A percentile compares a stretch with the other conserved stretches of the same genome.
phyloP scores from a whole-genome alignment of 2,113 vertebrate genomes.

The Carollia perspicillata region DNA sequence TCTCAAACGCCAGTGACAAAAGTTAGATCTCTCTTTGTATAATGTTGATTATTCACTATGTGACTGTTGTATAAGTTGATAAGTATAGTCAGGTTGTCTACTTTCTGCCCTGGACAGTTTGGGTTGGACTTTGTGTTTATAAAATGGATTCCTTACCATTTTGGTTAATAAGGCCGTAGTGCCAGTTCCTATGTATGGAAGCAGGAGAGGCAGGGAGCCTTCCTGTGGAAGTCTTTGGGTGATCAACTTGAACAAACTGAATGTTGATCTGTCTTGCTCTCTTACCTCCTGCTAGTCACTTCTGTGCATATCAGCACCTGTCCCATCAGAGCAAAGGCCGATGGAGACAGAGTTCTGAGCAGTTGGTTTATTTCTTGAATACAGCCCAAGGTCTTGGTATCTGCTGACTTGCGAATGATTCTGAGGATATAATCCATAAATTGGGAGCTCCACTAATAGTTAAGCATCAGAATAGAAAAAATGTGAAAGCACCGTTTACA shows the following conservation, averaged over 20 bases:
- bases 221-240: background rate
- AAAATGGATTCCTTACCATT: background rate
- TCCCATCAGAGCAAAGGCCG: background rate
- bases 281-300: background rate
- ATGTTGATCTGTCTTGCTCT: background rate
- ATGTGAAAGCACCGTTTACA: background rate
- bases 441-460: conserved; percentile 9
- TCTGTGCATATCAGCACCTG: background rate
- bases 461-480: background rate
- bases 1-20: background rate
- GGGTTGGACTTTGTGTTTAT: background rate
- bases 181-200: background rate
- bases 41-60: background rate
- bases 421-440: background rate
- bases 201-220: background rate
- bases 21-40: background rate
- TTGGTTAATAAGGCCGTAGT: background rate
- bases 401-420: background rate
- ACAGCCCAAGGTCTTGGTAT: background rate
- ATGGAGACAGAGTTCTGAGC: background rate
- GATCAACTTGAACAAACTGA: background rate
- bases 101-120: background rate
- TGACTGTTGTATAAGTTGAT: background rate
- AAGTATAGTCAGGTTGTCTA: background rate
- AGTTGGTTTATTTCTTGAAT: background rate